Conservation (phyloP, 2,888 invertebrate species). For the Cataglyphis livida region DNA sequence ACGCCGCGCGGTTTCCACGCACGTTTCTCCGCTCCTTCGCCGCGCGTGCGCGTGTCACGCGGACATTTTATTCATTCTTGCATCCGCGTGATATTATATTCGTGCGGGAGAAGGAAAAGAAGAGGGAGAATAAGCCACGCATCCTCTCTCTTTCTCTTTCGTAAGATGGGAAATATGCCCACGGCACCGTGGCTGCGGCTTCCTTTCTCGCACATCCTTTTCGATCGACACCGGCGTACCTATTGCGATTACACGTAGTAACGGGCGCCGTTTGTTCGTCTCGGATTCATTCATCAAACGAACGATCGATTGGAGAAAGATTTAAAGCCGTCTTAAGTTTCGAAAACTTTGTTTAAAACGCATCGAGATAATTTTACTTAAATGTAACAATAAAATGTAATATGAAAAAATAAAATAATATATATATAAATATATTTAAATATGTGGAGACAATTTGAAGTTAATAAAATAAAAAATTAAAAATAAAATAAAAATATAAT, state of each 20-base stretch:
- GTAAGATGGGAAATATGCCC: slow-evolving; percentile 79
- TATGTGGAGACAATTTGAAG: too few relatives aligned
- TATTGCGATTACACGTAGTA: slow-evolving; percentile 66
- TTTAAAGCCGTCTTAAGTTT: not conserved
- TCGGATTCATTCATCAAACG: slow-evolving; percentile 57
- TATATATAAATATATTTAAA: not conserved
- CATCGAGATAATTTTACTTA: not conserved
- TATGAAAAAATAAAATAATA: not conserved
- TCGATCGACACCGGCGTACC: slow-evolving; percentile 61
- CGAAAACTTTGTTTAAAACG: not conserved
- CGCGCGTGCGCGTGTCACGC: slow-evolving; percentile 23
- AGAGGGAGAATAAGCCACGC: slow-evolving; percentile 42
- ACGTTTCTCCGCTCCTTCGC: slow-evolving; percentile 57
- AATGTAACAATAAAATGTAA: not conserved
- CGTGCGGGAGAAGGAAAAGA: slow-evolving; percentile 59
- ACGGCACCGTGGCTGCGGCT: slow-evolving; percentile 77
- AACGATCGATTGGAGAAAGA: not conserved
- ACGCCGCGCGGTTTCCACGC: slow-evolving; percentile 72
- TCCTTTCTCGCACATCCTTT: slow-evolving; percentile 76
- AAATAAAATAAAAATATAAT: too few relatives aligned
- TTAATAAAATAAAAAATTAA: too few relatives aligned
- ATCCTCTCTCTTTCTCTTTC: slow-evolving; percentile 50
- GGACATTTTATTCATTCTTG: slow-evolving; percentile 10
- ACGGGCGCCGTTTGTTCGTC: slow-evolving; percentile 41
- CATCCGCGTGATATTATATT: slow-evolving; percentile 16